A percentile compares a stretch with the other conserved stretches of the same genome.
Evolutionary conservation across 2,888 invertebrate genomes (phyloP).

Genomic region (Priocnemis perturbator): DNA sequence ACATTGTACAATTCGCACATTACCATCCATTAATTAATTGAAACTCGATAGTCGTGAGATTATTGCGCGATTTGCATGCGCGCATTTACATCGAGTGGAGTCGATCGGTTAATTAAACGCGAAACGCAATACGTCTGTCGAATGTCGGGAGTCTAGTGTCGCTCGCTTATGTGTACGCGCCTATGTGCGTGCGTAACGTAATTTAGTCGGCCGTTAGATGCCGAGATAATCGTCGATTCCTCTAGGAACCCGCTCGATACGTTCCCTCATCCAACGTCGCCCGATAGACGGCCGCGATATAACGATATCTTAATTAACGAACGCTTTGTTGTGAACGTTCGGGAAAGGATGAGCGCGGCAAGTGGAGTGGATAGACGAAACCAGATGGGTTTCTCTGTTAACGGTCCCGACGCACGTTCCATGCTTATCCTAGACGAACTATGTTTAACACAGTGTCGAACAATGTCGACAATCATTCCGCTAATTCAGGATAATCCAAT

Average conservation of each 20-base stretch:
- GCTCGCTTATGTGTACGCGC: too few relatives aligned
- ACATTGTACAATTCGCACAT: conserved; percentile 34
- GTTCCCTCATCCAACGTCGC: conserved; percentile 18
- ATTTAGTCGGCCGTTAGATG: conserved; percentile 40
- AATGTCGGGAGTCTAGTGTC: too few relatives aligned
- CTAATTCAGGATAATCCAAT: too few relatives aligned
- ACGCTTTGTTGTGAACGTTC: conserved; percentile 4
- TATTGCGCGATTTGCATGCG: conserved; percentile 47
- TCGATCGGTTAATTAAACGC: conserved; percentile 53
- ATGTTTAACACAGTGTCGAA: not conserved
- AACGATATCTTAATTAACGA: conserved; percentile 44
- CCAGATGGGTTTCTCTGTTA: too few relatives aligned
- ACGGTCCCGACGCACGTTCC: too few relatives aligned
- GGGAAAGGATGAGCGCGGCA: not conserved
- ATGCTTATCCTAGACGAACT: not conserved
- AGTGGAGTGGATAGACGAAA: not conserved
- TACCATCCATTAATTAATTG: conserved; percentile 42
- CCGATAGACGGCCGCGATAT: conserved; percentile 19
- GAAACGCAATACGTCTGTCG: conserved; percentile 41
- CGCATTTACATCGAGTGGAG: conserved; percentile 44
- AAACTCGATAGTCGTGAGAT: conserved; percentile 43
- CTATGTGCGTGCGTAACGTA: conserved; percentile 30
- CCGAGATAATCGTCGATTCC: conserved; percentile 42
- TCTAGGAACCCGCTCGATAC: conserved; percentile 39
- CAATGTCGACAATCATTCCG: too few relatives aligned